Evolutionary conservation across 2,113 vertebrate genomes (phyloP), one percentile per base, ranked within the genome.

Genomic region (Gallinago paraguaiae): DNA sequence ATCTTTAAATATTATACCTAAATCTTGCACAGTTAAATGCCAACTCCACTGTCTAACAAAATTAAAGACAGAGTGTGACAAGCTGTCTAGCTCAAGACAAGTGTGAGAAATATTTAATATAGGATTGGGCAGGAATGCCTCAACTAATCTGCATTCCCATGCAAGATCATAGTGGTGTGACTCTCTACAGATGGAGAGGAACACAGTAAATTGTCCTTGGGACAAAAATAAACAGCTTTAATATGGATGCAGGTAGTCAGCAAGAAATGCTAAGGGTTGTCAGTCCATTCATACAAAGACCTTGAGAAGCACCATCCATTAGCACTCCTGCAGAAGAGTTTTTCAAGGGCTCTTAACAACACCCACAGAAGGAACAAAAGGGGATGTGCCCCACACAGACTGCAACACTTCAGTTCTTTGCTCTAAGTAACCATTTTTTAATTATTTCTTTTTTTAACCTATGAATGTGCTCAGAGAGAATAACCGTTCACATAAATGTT

Each of bases 191-290:
- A 74, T 57, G 25, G 15, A 17, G 20, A 90, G 10, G n/a, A 84
- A 59, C 37, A 75, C 50, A 61, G 16, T 22, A 41, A 67, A 63
- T 23, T 63, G 65, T 43, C 74, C 65, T 64, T 82, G 82, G 22
- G 57, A 92, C 87, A 67, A 79, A 87, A 93, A 85, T 37, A 90
- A 90, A 82, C 13, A 75, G n/a, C 17, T 76, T 86, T 76, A 85
- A 50, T 37, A 48, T 1, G 19, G 65, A 92, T 69, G 48, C 48
- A 64, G 13, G 51, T 19, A 92, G 70, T 46, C 88, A 85, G 86
- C 17, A 79, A 68, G 61, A 92, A 82, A 86, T 7, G 17, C 22
- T 80, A 41, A 71, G 35, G 53, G 53, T 9, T 64, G 33, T 37
- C 63, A 91, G 13, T 65, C 71, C 54, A 64, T 13, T 51, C 3